A percentile compares a stretch with the other conserved stretches of the same genome.
phyloP scores from a whole-genome alignment of 2,113 vertebrate genomes.

The Archilochus colubris region DNA sequence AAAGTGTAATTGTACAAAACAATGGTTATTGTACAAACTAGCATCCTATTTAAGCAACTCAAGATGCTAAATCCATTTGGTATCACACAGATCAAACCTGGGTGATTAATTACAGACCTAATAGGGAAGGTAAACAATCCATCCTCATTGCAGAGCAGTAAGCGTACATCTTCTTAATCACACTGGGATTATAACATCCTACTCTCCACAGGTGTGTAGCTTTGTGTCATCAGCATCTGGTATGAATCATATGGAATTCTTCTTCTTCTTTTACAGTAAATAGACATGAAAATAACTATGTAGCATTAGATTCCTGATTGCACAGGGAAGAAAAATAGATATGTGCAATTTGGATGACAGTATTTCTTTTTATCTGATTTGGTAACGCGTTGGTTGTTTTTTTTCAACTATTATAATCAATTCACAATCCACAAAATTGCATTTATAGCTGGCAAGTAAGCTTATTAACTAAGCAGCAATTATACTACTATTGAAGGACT shows the following conservation, averaged over 20 bases:
- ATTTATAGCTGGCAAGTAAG: slow-evolving; percentile 56
- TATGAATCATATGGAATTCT: slow-evolving; percentile 73
- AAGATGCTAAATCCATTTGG: slow-evolving; percentile 47
- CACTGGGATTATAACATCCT: slow-evolving; percentile 68
- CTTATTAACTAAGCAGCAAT: slow-evolving; percentile 72
- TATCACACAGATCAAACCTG: slow-evolving; percentile 48
- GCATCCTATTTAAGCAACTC: not conserved
- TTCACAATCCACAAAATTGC: slow-evolving; percentile 59
- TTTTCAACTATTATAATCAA: slow-evolving; percentile 65
- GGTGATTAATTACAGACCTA: slow-evolving; percentile 73
- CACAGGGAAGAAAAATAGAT: slow-evolving; percentile 38
- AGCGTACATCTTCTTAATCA: slow-evolving; percentile 69
- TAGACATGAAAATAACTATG: slow-evolving; percentile 65
- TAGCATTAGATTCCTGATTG: slow-evolving; percentile 47
- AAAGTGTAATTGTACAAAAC: not conserved
- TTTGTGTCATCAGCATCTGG: slow-evolving; percentile 68
- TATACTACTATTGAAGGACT: slow-evolving; percentile 47
- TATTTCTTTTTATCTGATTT: slow-evolving; percentile 71
- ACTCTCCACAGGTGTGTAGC: slow-evolving; percentile 70
- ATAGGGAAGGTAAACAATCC: slow-evolving; percentile 72
- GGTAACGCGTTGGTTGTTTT: not conserved
- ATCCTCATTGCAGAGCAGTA: slow-evolving; percentile 36
- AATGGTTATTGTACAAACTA: not conserved
- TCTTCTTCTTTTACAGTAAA: slow-evolving; percentile 71
- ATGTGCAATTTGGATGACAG: slow-evolving; percentile 41